Evolutionary conservation across 2,888 invertebrate genomes (phyloP), one percentile per base, ranked within the genome.

Genomic region (Anarsia innoxiella): DNA sequence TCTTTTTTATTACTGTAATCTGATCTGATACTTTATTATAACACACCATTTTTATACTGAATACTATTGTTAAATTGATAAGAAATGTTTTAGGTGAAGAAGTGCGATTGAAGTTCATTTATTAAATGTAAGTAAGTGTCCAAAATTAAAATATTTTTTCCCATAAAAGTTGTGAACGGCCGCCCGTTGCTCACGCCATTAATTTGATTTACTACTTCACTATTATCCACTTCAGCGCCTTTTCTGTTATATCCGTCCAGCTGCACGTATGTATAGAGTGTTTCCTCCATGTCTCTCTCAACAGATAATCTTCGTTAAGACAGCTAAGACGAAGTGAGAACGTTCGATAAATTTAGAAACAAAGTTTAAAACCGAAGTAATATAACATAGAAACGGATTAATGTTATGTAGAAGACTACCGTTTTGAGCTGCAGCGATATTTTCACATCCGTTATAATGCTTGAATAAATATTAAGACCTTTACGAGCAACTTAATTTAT

Each of bases 271-370:
- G 23, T 36, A 31, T 29, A 39, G 41, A 37, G 37, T 45, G 41
- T 45, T 48, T 47, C 46, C 16, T 29, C 37, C 34, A 46, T 48
- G 49, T 49, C 44, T 52, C 49, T 35, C 36, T 42, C 46, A 44
- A 42, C 44, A 29, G 37, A 39, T 44, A 42, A 46, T 44, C 37
- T 35, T 36, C 36, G 30, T 39, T 35, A 31, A 33, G 36, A 40
- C 40, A 31, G 26, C 27, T 11, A 13, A 31, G 37, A 37, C 31
- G 27, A 35, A 37, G 28, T 41, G 40, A 41, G 40, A 42, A 40
- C 41, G 47, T 16, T 32, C 28, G 33, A 26, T 26, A n/a, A 33
- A 33, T 26, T 15, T 33, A 33, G 33, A 33, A 33, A 26, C 14
- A 23, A 32, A 32, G 23, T 23, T 32, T 12, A 3, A 12, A 9